Conservation (phyloP, 2,113 vertebrate species). For the Thalassoma bifasciatum region DNA sequence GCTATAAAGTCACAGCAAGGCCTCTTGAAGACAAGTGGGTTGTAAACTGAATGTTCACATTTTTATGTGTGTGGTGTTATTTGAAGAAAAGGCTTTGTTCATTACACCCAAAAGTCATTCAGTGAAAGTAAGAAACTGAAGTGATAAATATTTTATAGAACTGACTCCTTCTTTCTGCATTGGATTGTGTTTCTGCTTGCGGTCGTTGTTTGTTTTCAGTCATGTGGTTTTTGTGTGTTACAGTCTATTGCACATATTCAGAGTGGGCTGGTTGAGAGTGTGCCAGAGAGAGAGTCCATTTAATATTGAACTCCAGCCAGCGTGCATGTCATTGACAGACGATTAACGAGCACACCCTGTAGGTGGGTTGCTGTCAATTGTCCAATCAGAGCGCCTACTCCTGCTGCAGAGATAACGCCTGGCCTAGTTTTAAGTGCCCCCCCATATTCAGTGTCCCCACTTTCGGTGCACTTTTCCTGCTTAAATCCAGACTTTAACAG, state of each 20-base stretch:
- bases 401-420: constrained; percentile 35
- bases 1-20: not conserved
- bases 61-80: not conserved
- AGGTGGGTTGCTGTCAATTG: constrained; percentile 44
- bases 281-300: constrained; percentile 27
- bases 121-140: constrained; percentile 16
- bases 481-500: not conserved
- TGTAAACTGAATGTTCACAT: not conserved
- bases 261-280: constrained; percentile 19
- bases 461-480: not conserved
- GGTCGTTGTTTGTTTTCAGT: constrained; percentile 18
- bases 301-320: constrained; percentile 37
- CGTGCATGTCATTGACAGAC: constrained; percentile 42
- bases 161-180: constrained; percentile 3
- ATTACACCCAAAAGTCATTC: constrained; percentile 21
- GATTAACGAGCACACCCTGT: constrained; percentile 43
- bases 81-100: constrained; percentile 11
- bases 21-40: constrained; percentile 4
- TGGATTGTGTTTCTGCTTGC: constrained; percentile 40
- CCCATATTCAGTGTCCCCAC: constrained; percentile 23
- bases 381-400: constrained; percentile 22
- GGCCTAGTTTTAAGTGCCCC: constrained; percentile 24
- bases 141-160: constrained; percentile 49
- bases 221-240: constrained; percentile 6
- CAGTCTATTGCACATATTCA: constrained; percentile 10